Conservation (phyloP, 2,888 invertebrate species). For the Sarcophaga rosellei region DNA sequence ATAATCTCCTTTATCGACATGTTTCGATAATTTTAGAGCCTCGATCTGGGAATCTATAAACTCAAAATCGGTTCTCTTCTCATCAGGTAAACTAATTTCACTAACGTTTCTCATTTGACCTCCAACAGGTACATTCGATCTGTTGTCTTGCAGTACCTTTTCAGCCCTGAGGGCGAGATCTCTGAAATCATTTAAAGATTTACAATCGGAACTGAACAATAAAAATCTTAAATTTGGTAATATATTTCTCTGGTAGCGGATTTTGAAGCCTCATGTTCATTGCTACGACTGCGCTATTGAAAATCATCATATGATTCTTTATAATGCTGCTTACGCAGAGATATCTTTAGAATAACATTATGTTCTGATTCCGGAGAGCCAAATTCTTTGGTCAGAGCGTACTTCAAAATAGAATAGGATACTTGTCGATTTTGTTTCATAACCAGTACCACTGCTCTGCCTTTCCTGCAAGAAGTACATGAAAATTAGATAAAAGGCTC, state of each 20-base stretch:
- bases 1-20: background rate
- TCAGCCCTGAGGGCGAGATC: no score
- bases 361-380: slow-evolving; percentile 16
- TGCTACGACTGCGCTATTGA: slow-evolving; percentile 12
- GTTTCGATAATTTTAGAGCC: background rate
- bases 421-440: slow-evolving; percentile 20
- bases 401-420: background rate
- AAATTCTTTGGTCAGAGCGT: slow-evolving; percentile 27
- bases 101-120: no score
- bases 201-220: slow-evolving; percentile 17
- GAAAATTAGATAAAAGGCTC: slow-evolving; percentile 35
- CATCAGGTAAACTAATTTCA: background rate
- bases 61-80: background rate
- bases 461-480: slow-evolving; percentile 21
- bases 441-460: slow-evolving; percentile 53
- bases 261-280: slow-evolving; percentile 30
- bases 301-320: slow-evolving; percentile 39
- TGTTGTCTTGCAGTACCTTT: background rate
- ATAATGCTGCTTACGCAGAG: slow-evolving; percentile 12
- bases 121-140: background rate
- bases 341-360: slow-evolving; percentile 31
- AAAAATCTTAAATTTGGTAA: slow-evolving; percentile 23
- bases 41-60: slow-evolving; percentile 18
- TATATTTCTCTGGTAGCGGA: slow-evolving; percentile 39
- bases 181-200: slow-evolving; percentile 19